Evolutionary conservation across 1,140 invertebrate genomes (phyloP).

Genomic region (Anoplolepis gracilipes): DNA sequence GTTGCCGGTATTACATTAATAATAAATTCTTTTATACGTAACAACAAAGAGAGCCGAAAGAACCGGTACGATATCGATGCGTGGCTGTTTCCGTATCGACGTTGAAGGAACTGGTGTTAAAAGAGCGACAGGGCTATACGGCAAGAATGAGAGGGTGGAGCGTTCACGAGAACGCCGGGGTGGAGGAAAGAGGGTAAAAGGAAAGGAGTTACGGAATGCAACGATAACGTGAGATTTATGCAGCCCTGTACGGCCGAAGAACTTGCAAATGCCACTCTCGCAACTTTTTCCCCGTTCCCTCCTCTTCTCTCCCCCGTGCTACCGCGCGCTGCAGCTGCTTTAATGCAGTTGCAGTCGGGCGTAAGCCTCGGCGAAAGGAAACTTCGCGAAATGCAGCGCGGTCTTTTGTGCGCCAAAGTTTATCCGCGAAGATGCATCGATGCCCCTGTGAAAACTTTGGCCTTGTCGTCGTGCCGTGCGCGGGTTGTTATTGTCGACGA

Average conservation of each 20-base stretch:
- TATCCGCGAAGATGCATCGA: conserved; percentile 55
- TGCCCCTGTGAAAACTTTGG: conserved; percentile 34
- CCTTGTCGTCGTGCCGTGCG: conserved; percentile 19
- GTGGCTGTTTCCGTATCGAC: conserved; percentile 44
- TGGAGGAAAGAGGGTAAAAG: background rate
- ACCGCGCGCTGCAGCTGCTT: conserved; percentile 24
- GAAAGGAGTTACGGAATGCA: conserved; percentile 58
- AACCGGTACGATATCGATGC: conserved; percentile 61
- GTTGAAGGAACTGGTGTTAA: conserved; percentile 51
- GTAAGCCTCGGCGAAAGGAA: conserved; percentile 59
- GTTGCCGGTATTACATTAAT: conserved; percentile 30
- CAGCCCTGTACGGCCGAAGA: conserved; percentile 53
- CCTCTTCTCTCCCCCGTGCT: background rate
- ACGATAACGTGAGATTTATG: conserved; percentile 73
- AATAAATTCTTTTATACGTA: conserved; percentile 67
- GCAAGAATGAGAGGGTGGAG: conserved; percentile 26
- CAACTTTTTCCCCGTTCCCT: conserved; percentile 51
- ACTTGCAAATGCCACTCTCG: conserved; percentile 66
- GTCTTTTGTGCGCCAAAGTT: conserved; percentile 53
- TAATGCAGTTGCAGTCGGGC: conserved; percentile 54
- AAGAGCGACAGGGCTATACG: background rate
- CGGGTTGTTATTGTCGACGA: conserved; percentile 25
- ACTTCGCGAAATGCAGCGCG: conserved; percentile 57
- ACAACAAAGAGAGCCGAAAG: conserved; percentile 70
- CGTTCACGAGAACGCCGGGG: background rate